A percentile compares a stretch with the other conserved stretches of the same genome.
These are phyloP conservation scores for Ceyx cyanopectus DNA, from an alignment of 2,113 vertebrate species.

Conservation along the genomic window DNA sequence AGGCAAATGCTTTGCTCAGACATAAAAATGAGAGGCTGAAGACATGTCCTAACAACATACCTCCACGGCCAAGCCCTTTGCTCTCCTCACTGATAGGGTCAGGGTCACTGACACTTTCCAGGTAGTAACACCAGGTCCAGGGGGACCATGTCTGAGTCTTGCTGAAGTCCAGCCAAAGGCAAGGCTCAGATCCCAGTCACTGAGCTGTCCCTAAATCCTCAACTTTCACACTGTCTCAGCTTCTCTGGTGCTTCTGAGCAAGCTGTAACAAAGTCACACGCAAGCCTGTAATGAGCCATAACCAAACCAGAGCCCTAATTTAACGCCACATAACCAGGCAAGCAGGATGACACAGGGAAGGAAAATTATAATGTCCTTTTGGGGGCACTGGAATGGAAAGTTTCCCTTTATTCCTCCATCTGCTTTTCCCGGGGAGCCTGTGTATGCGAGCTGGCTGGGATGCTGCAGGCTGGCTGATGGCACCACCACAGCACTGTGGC, in stretches of 20 bases:
- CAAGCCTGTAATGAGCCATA: conserved; percentile 8
- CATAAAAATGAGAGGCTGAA: not conserved
- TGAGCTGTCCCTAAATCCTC: not conserved
- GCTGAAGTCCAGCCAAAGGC: not conserved
- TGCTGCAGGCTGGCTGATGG: fast-evolving
- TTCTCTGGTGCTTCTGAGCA: not conserved
- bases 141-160: not conserved
- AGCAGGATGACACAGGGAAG: conserved; percentile 20
- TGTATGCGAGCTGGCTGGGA: not conserved
- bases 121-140: not conserved
- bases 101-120: not conserved
- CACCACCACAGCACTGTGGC: not conserved
- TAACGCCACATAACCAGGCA: conserved; percentile 53
- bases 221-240: not conserved
- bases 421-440: not conserved
- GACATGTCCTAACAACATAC: not conserved
- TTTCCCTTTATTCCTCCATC: conserved; percentile 13
- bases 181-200: not conserved
- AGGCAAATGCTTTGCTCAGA: not conserved
- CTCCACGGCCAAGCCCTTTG: not conserved
- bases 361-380: conserved; percentile 41
- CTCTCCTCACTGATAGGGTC: not conserved
- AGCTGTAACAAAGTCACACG: not conserved
- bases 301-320: conserved; percentile 46
- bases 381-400: conserved; percentile 22